A percentile compares a stretch with the other conserved stretches of the same genome.
phyloP scores from a whole-genome alignment of 2,797 vertebrate genomes.

The Syngnathus rostellatus region DNA sequence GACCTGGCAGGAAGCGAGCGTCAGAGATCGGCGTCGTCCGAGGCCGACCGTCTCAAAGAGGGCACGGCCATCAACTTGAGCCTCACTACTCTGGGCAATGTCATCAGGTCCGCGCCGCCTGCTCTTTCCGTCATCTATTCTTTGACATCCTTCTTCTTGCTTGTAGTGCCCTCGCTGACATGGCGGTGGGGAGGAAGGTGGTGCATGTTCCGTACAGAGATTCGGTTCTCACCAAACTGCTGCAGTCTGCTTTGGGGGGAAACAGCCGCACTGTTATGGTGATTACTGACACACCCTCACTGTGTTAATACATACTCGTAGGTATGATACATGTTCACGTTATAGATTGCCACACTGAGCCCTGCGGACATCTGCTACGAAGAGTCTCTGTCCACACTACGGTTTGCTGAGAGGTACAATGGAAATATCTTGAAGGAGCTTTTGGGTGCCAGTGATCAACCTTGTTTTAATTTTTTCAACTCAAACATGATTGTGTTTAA shows the following conservation, averaged over 20 bases:
- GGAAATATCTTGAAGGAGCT: neutral
- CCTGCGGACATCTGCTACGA: conserved; percentile 85
- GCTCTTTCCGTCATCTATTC: neutral
- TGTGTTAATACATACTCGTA: neutral
- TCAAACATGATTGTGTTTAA: too few species aligned
- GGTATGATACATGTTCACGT: neutral
- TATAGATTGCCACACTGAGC: conserved; percentile 76
- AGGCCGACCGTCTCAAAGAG: conserved; percentile 81
- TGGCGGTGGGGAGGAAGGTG: conserved; percentile 72
- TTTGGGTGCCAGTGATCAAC: neutral
- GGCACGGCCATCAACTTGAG: conserved; percentile 84
- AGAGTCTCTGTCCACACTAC: conserved; percentile 80
- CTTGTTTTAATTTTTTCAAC: too few species aligned
- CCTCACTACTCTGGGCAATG: conserved; percentile 82
- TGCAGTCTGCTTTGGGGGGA: conserved; percentile 84
- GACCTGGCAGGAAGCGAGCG: conserved; percentile 84
- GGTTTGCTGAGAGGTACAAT: conserved; percentile 78
- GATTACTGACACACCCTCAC: conserved; percentile 7
- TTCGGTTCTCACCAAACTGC: conserved; percentile 81
- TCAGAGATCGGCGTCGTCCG: conserved; percentile 76
- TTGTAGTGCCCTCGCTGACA: conserved; percentile 75
- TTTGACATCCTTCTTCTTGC: neutral
- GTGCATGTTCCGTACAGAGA: conserved; percentile 82
- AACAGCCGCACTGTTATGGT: conserved; percentile 88
- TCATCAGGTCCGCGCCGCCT: conserved; percentile 72